Percentiles rank a stretch among this genome's conserved stretches.
These are phyloP conservation scores for Drosophila santomea DNA, from an alignment of 1,140 invertebrate species.

Conservation along the genomic window DNA sequence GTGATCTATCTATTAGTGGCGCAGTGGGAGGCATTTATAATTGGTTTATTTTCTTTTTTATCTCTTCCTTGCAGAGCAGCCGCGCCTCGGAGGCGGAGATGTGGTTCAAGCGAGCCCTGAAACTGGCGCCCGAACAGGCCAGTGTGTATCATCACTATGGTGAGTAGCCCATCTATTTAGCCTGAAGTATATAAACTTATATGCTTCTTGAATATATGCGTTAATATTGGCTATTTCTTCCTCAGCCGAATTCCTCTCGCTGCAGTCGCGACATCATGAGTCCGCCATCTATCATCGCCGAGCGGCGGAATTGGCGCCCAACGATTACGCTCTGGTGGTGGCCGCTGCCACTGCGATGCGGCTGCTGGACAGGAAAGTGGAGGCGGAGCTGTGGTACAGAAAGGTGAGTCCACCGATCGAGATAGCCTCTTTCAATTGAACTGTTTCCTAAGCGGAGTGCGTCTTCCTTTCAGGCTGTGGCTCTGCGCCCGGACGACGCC, in stretches of 20 bases:
- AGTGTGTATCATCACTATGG: conserved; percentile 94
- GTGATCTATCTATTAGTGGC: conserved; percentile 63
- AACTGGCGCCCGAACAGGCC: conserved; percentile 92
- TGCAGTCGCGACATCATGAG: conserved; percentile 90
- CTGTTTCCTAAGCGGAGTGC: neutral
- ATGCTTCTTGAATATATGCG: no score
- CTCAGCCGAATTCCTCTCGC: conserved; percentile 94
- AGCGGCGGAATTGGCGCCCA: conserved; percentile 90
- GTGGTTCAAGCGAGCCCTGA: conserved; percentile 94
- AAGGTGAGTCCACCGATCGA: conserved; percentile 86
- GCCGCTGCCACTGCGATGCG: conserved; percentile 94
- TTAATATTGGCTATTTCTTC: no score
- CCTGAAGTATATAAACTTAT: no score
- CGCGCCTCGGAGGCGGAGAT: conserved; percentile 93
- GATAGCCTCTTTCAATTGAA: neutral
- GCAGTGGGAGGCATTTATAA: neutral
- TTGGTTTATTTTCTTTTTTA: rapidly evolving
- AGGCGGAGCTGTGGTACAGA: conserved; percentile 94
- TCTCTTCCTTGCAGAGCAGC: conserved; percentile 87
- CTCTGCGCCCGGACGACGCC: conserved; percentile 87
- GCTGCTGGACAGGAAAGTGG: conserved; percentile 90
- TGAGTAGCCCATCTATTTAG: conserved; percentile 84
- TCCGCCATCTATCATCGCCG: conserved; percentile 92
- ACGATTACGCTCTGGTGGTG: conserved; percentile 93
- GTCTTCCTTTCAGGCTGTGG: conserved; percentile 64